phyloP scores from a whole-genome alignment of 2,113 vertebrate species.

The Hyperoodon ampullatus region DNA sequence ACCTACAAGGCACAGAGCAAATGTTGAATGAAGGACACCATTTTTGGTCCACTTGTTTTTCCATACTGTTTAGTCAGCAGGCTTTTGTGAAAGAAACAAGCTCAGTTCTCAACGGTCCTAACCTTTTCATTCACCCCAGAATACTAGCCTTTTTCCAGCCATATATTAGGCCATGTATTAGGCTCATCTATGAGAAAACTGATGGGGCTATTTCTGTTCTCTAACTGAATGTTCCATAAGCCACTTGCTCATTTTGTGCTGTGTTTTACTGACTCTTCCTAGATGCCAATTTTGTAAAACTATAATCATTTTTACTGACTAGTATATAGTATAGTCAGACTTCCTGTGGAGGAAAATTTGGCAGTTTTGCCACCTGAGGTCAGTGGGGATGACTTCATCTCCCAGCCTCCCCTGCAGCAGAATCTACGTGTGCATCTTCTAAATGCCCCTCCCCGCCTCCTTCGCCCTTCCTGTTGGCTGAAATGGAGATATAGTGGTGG shows the following conservation, averaged over 20 bases:
- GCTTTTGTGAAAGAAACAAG: neutral
- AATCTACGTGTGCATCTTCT: neutral
- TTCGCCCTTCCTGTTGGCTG: neutral
- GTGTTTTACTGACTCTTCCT: neutral
- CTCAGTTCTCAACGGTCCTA: neutral
- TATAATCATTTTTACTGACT: neutral
- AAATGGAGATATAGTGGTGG: neutral
- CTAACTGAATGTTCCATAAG: neutral
- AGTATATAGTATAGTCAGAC: neutral
- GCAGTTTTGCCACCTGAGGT: constrained; percentile 1
- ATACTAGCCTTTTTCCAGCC: neutral
- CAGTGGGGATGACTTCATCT: neutral
- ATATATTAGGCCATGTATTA: neutral
- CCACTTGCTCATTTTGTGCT: neutral
- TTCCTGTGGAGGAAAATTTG: neutral
- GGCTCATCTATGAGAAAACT: neutral
- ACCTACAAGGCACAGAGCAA: neutral
- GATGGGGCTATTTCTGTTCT: neutral
- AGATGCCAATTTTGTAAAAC: constrained; percentile 41
- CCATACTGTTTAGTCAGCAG: neutral
- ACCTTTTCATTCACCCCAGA: neutral
- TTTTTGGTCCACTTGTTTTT: neutral
- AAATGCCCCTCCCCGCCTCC: neutral
- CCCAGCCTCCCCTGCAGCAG: neutral
- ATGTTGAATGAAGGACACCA: neutral